Base-by-base conservation (phyloP, 2,888 invertebrate genomes). In the Ectemnius cavifrons region DNA sequence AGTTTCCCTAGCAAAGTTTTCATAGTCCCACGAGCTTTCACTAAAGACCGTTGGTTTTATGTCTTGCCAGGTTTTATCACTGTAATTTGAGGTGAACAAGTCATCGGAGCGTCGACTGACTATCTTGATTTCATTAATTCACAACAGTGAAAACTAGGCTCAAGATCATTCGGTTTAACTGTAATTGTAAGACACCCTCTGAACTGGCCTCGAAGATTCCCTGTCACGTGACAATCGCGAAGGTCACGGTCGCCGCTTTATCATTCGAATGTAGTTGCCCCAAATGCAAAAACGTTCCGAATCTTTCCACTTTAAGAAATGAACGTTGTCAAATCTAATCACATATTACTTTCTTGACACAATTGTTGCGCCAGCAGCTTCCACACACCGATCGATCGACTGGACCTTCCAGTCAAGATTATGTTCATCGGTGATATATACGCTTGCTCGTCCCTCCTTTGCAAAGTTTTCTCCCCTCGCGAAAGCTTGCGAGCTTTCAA, bases 231-330 rank as follows among this genome's bases (percentile, higher is more conserved):
- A 64, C 28, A 69, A 18, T 28, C 47, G 62, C 59, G 70, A 82
- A 82, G 75, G 80, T 82, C 78, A 82, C 27, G 79, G 74, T 20
- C 74, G 49, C 37, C 47, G 14, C 37, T 23, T 66, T 20, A 62
- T 62, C 60, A 28, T 28, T 57, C 37, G n/a, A 3, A 16, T 49
- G 46, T 0, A 23, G 11, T 11, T n/a, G 60, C 23, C 14, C 65
- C 49, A 18, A 49, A n/a, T 16, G 4, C 2, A 56, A 37, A 37
- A 4, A 16, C 5, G n/a, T 37, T 23, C 2, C 23, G 2, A 23
- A 23, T 0, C 37, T 4, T 11, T 2, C 2, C n/a, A 1, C 6
- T 23, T 27, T 1, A n/a, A n/a, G 57, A 23, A 13, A 47, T 18
- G 11, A 11, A 18, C 49, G n/a, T 16, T 20, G 45, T n/a, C 37